Evolutionary conservation across 2,888 invertebrate genomes (phyloP).

Genomic region (Nomada lathburiana): DNA sequence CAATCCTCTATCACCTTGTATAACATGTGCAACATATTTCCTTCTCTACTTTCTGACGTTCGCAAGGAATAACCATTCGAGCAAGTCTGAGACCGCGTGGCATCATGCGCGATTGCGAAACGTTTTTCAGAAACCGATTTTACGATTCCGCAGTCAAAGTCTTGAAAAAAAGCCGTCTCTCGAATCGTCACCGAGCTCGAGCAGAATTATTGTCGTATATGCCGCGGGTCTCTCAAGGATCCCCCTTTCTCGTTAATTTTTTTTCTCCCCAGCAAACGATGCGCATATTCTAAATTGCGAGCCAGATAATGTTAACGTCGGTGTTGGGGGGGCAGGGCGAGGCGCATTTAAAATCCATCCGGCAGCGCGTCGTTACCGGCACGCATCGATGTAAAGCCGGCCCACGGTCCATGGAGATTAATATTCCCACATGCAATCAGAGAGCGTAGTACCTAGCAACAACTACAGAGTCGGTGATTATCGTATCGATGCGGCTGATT

Average conservation of each 20-base stretch:
- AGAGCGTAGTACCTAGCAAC: constrained; percentile 65
- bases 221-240: constrained; percentile 5
- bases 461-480: constrained; percentile 56
- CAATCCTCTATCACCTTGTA: no score
- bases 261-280: not conserved
- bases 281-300: constrained; percentile 48
- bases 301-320: constrained; percentile 56
- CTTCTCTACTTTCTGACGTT: no score
- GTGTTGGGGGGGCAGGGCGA: not conserved
- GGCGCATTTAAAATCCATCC: constrained; percentile 60
- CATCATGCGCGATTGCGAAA: no score
- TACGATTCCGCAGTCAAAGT: not conserved
- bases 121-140: no score
- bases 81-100: no score
- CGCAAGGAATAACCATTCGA: no score
- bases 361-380: constrained; percentile 49
- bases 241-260: not conserved
- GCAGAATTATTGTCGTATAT: not conserved
- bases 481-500: constrained; percentile 61
- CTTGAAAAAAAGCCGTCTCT: not conserved
- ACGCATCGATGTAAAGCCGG: constrained; percentile 52
- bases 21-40: no score
- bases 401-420: constrained; percentile 60
- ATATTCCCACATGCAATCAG: constrained; percentile 71
- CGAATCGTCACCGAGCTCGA: constrained; percentile 7